phyloP scores from a whole-genome alignment of 53 echinoderm and acorn worm genomes.

The Zoroaster sp. region DNA sequence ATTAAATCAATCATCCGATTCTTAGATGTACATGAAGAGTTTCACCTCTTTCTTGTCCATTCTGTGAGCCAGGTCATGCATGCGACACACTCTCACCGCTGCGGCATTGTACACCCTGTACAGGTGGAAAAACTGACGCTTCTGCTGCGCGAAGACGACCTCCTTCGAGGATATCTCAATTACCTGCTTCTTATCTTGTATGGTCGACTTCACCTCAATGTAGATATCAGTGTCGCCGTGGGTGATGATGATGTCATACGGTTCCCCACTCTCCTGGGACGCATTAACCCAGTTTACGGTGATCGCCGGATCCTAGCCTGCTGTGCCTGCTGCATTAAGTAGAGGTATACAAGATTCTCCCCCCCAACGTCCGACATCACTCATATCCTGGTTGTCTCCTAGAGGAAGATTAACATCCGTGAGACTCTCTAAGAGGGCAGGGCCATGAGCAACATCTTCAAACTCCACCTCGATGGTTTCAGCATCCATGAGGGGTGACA shows the following conservation, averaged over 20 bases:
- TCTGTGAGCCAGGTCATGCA: slow-evolving; percentile 28
- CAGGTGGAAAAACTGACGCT: slow-evolving; percentile 39
- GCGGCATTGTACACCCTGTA: slow-evolving; percentile 57
- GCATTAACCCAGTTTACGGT: slow-evolving; percentile 54
- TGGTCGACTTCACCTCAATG: slow-evolving; percentile 67
- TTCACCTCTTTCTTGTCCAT: slow-evolving; percentile 58
- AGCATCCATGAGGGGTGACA: neutral
- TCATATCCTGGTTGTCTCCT: neutral
- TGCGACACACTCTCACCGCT: slow-evolving; percentile 38
- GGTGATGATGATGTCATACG: slow-evolving; percentile 62
- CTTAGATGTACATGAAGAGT: slow-evolving; percentile 59
- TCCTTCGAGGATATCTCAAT: slow-evolving; percentile 66
- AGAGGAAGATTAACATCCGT: neutral
- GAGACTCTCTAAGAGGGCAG: slow-evolving; percentile 1
- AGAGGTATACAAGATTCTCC: slow-evolving; percentile 63
- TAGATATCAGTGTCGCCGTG: neutral
- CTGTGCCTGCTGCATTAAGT: slow-evolving; percentile 4
- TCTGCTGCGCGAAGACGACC: slow-evolving; percentile 53
- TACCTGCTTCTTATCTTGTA: slow-evolving; percentile 37
- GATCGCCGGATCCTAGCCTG: neutral
- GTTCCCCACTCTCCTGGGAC: slow-evolving; percentile 40
- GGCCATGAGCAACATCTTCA: slow-evolving; percentile 40
- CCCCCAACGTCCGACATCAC: slow-evolving; percentile 57
- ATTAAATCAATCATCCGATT: no score
- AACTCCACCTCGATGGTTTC: slow-evolving; percentile 50